Conservation (phyloP, 2,888 invertebrate species). For the Brassicogethes aeneus region DNA sequence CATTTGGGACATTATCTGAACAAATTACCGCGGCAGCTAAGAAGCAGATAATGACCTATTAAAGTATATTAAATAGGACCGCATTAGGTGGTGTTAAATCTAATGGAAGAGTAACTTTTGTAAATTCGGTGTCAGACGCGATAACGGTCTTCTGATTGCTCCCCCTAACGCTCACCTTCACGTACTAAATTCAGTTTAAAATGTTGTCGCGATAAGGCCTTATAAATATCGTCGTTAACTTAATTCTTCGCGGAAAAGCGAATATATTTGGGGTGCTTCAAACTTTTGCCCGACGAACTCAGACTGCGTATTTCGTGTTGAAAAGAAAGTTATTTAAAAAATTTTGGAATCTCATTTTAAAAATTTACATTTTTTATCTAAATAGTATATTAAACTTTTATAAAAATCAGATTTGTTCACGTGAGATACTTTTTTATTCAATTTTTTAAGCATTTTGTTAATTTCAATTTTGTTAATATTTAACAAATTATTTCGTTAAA, state of each 20-base stretch:
- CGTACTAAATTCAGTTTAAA: constrained; percentile 38
- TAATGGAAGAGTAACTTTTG: constrained; percentile 32
- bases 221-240: constrained; percentile 39
- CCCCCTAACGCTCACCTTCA: constrained; percentile 28
- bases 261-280: too few species aligned
- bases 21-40: constrained; percentile 23
- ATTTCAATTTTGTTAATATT: too few species aligned
- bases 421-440: too few species aligned
- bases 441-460: too few species aligned
- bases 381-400: too few species aligned
- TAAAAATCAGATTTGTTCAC: too few species aligned
- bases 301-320: too few species aligned
- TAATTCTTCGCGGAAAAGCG: constrained; percentile 31
- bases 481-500: too few species aligned
- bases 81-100: constrained; percentile 32
- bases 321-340: too few species aligned
- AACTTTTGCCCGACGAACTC: too few species aligned
- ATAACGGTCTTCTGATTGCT: constrained; percentile 33
- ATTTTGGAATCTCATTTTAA: too few species aligned
- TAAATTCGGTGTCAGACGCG: constrained; percentile 32
- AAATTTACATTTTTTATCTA: too few species aligned
- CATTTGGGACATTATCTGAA: constrained; percentile 14
- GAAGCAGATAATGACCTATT: constrained; percentile 28
- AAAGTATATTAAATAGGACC: constrained; percentile 33
- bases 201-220: constrained; percentile 37